Conservation (phyloP, 2,113 vertebrate species). For the Condylura cristata region DNA sequence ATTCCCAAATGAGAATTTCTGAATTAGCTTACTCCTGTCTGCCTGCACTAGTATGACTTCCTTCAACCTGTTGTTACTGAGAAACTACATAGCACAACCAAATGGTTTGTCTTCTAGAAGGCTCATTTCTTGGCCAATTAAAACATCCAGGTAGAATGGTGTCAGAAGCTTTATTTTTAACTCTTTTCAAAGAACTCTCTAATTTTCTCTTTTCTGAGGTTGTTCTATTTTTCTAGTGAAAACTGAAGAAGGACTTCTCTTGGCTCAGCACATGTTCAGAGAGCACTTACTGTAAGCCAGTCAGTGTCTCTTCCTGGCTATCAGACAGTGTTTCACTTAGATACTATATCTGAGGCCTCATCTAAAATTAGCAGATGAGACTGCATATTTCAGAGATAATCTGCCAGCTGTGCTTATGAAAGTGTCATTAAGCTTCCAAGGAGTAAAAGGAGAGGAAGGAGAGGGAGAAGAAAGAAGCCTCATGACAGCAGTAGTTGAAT, state of each 20-base stretch:
- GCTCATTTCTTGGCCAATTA: background rate
- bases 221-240: background rate
- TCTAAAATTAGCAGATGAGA: conserved; percentile 33
- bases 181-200: background rate
- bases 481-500: background rate
- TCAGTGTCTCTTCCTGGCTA: background rate
- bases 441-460: background rate
- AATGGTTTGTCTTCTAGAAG: background rate
- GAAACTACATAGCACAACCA: background rate
- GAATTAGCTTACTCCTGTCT: background rate
- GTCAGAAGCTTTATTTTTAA: background rate
- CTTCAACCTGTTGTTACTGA: background rate
- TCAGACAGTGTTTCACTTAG: conserved; percentile 42
- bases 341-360: conserved; percentile 40
- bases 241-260: background rate
- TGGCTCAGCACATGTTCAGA: background rate
- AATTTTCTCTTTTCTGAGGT: conserved; percentile 11
- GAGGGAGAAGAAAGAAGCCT: background rate
- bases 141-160: background rate
- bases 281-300: conserved; percentile 10
- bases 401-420: background rate
- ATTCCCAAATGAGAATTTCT: background rate
- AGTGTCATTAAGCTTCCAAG: background rate
- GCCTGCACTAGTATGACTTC: background rate
- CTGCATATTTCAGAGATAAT: conserved; percentile 22